Base-by-base conservation (phyloP, 2,797 vertebrate genomes). In the Falco cherrug region DNA sequence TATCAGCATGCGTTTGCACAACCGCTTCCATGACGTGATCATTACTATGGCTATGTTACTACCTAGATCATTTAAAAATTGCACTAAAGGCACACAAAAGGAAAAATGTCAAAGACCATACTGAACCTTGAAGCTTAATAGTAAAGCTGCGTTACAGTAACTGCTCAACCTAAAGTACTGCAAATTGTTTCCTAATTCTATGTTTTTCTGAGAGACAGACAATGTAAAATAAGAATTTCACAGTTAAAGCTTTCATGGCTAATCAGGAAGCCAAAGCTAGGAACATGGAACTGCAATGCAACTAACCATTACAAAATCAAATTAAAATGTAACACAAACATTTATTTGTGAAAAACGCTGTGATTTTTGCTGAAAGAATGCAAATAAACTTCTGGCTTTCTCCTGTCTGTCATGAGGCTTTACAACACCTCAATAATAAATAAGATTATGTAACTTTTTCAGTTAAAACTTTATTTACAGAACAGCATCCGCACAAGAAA, bases 11-110 rank as follows among this genome's bases (percentile, higher is more conserved):
- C 3, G 4, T 29, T 9, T 3, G 67, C 11, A 19, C 33, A 13
- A 9, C 76, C 1, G 1, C 51, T n/a, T 8, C 47, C 29, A 1
- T 2, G 14, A 6, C 5, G 54, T 0, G 35, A 35, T 9, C 15
- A 1, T 37, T 25, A 14, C 39, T 10, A 9, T 1, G 22, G 57
- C 54, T 6, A 3, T 1, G 47, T 12, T 21, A 10, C 22, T 7
- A 2, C 14, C 45, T 1, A 25, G 3, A 24, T 10, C 17, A 5
- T 2, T 47, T 53, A 9, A 59, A 22, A 64, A 64, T 0, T 13
- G 17, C 51, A 11, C 50, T 60, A 53, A 24, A 71, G 64, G 28
- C 17, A 54, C 26, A 47, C 59, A 50, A 74, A 50, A 43, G 75
- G 56, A 28, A 80, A 35, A 64, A 63, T 0, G 21, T 18, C 61